Conservation (phyloP, 2,888 invertebrate species). For the Himalopsyche tibetana region DNA sequence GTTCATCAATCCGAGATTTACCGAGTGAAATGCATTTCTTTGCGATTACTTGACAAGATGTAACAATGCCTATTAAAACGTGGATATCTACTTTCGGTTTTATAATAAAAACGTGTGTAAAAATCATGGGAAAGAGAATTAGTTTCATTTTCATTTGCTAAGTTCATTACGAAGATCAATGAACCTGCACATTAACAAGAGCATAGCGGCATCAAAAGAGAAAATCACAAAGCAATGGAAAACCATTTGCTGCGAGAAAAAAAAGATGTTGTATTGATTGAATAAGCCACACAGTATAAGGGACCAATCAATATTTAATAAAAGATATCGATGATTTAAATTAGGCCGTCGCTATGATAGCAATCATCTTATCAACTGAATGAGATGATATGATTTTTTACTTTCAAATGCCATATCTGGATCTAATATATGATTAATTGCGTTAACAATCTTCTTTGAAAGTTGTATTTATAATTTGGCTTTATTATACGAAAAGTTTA, state of each 20-base stretch:
- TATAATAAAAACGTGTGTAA: conserved; percentile 58
- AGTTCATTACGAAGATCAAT: conserved; percentile 60
- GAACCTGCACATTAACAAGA: conserved; percentile 55
- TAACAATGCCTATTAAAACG: conserved; percentile 38
- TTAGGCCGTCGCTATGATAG: no score
- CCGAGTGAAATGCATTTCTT: conserved; percentile 36
- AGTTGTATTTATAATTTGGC: no score
- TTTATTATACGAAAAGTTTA: no score
- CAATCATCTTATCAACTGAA: no score
- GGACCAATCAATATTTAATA: no score
- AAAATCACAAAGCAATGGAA: conserved; percentile 27
- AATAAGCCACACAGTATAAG: no score
- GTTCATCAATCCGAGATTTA: conserved; percentile 14
- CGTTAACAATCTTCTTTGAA: no score
- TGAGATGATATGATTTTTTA: no score
- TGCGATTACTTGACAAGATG: conserved; percentile 20
- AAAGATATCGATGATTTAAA: no score
- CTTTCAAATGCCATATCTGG: no score
- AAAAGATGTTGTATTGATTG: no score
- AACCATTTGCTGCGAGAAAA: neutral
- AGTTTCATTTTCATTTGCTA: conserved; percentile 61
- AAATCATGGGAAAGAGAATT: conserved; percentile 57
- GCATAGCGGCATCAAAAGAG: neutral
- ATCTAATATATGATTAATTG: no score
- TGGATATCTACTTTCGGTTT: conserved; percentile 39